Evolutionary conservation across 2,113 vertebrate genomes (phyloP).

Genomic region (Egretta garzetta): DNA sequence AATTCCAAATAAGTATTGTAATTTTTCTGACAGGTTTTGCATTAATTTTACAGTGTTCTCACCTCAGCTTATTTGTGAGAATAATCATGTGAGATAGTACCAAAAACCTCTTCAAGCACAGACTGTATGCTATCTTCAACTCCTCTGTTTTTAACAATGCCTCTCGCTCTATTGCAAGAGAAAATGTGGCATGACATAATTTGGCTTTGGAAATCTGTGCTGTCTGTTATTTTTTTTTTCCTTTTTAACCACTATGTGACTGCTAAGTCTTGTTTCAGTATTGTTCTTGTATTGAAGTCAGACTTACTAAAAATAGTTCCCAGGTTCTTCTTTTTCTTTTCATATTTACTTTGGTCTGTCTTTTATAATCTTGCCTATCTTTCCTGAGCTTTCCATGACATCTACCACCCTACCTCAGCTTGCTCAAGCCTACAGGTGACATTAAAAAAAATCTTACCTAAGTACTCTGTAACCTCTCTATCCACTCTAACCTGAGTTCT

Average conservation of each 20-base stretch:
- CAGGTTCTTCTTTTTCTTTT: background rate
- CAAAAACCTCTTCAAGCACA: background rate
- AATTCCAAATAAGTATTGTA: background rate
- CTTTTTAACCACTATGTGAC: background rate
- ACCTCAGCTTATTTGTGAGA: background rate
- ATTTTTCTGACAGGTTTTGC: background rate
- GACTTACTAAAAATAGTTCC: background rate
- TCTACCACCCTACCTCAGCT: background rate
- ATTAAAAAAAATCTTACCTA: background rate
- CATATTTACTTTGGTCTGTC: background rate
- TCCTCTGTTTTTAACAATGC: background rate
- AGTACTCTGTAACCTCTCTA: background rate
- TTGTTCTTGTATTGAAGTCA: background rate
- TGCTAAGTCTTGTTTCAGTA: background rate
- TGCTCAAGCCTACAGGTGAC: background rate
- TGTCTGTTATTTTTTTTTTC: background rate
- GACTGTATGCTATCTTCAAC: background rate
- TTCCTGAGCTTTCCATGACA: background rate
- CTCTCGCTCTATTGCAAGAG: background rate
- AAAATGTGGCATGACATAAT: background rate
- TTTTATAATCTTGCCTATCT: background rate
- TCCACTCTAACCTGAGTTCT: background rate
- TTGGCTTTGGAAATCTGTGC: background rate
- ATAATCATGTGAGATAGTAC: background rate
- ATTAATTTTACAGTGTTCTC: background rate